phyloP scores from a whole-genome alignment of 2,888 invertebrate species.

The Mythimna albipuncta region DNA sequence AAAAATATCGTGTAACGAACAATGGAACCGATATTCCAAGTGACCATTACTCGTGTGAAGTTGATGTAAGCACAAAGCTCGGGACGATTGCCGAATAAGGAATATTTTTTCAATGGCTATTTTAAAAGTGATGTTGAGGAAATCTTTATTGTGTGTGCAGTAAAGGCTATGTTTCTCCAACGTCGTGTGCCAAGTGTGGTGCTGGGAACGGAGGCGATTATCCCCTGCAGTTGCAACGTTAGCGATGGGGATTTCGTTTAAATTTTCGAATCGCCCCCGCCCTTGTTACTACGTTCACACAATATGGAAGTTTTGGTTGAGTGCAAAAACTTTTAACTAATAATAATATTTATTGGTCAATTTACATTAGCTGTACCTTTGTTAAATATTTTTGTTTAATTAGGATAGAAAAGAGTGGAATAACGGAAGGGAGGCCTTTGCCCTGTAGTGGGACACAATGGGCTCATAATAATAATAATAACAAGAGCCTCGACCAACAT shows the following conservation, averaged over 20 bases:
- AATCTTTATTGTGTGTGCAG: conserved; percentile 38
- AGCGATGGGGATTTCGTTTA: conserved; percentile 81
- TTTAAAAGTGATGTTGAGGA: conserved; percentile 36
- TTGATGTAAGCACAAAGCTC: conserved; percentile 74
- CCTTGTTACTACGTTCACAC: conserved; percentile 67
- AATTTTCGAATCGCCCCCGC: conserved; percentile 81
- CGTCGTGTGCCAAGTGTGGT: background rate
- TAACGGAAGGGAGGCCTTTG: no score
- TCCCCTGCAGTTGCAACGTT: conserved; percentile 73
- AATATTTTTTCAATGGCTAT: conserved; percentile 59
- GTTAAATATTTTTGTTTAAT: background rate
- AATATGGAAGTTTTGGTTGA: conserved; percentile 77
- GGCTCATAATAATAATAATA: no score
- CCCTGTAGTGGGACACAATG: no score
- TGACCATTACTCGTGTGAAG: conserved; percentile 77
- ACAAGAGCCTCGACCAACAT: no score
- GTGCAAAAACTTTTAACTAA: conserved; percentile 34
- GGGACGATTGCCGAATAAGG: conserved; percentile 64
- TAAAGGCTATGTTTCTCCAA: conserved; percentile 44
- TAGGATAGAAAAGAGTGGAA: no score
- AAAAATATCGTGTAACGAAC: conserved; percentile 71
- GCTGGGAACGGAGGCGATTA: conserved; percentile 68
- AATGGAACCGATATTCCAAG: conserved; percentile 76
- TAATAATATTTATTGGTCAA: conserved; percentile 52
- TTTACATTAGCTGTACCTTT: conserved; percentile 18